These are phyloP conservation scores for Plebejus melissa DNA, from an alignment of 2,888 invertebrate genomes.

Conservation along the genomic window DNA sequence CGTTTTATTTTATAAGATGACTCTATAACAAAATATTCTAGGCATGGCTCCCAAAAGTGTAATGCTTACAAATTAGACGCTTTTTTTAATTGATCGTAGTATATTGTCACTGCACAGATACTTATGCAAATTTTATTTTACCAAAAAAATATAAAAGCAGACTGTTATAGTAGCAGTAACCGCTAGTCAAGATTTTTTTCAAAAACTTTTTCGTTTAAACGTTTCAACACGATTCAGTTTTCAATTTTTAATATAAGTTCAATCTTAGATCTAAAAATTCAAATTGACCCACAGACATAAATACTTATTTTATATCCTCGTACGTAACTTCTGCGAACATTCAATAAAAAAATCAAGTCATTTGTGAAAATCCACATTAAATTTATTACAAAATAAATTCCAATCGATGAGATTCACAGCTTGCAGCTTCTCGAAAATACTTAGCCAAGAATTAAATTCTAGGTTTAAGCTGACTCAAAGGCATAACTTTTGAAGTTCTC, in stretches of 20 bases:
- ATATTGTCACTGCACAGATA: not conserved
- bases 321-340: too few species aligned
- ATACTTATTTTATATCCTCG: too few species aligned
- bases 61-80: not conserved
- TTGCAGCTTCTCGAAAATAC: not conserved
- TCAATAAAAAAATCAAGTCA: too few species aligned
- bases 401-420: not conserved
- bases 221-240: too few species aligned
- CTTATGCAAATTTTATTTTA: not conserved
- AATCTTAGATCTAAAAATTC: too few species aligned
- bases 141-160: not conserved
- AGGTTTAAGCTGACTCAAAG: constrained; percentile 28
- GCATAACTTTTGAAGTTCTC: constrained; percentile 28
- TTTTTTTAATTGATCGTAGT: not conserved
- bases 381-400: not conserved
- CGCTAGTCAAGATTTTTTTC: too few species aligned
- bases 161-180: too few species aligned
- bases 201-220: too few species aligned
- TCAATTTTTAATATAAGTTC: too few species aligned
- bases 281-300: too few species aligned
- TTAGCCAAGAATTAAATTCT: constrained; percentile 27
- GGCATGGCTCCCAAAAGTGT: not conserved
- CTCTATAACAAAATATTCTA: not conserved
- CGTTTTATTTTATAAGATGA: not conserved
- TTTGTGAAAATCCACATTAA: not conserved